phyloP scores from a whole-genome alignment of 2,888 invertebrate species.

The Pinctada fucata region DNA sequence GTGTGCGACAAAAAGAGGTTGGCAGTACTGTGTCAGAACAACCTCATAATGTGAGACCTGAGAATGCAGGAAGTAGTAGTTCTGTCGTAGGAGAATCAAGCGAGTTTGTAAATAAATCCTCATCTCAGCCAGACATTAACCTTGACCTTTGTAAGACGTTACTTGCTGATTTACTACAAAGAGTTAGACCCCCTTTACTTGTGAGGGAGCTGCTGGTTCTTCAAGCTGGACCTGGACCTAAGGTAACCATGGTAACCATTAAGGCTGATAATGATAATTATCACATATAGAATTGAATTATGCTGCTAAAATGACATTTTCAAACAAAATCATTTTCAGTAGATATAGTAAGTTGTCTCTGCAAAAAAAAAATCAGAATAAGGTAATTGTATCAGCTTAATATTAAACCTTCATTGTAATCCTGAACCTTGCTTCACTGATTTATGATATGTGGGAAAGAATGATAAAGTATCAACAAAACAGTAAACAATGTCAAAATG shows the following conservation, averaged over 20 bases:
- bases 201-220: slow-evolving; percentile 85
- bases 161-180: slow-evolving; percentile 80
- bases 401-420: too few relatives aligned
- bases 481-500: too few relatives aligned
- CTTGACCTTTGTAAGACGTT: slow-evolving; percentile 50
- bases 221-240: slow-evolving; percentile 70
- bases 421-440: too few relatives aligned
- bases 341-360: too few relatives aligned
- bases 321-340: too few relatives aligned
- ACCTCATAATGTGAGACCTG: background rate
- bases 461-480: too few relatives aligned
- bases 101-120: background rate
- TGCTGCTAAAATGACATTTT: too few relatives aligned
- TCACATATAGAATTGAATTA: too few relatives aligned
- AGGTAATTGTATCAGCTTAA: too few relatives aligned
- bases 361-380: too few relatives aligned
- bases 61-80: background rate
- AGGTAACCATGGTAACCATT: background rate
- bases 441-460: too few relatives aligned
- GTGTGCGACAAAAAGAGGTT: background rate
- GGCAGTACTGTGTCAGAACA: background rate
- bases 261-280: too few relatives aligned
- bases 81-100: background rate
- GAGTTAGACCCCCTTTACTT: slow-evolving; percentile 81
- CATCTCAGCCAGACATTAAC: slow-evolving; percentile 41